These are phyloP conservation scores for Drosophila tristis DNA, from an alignment of 1,140 invertebrate genomes.

Conservation along the genomic window DNA sequence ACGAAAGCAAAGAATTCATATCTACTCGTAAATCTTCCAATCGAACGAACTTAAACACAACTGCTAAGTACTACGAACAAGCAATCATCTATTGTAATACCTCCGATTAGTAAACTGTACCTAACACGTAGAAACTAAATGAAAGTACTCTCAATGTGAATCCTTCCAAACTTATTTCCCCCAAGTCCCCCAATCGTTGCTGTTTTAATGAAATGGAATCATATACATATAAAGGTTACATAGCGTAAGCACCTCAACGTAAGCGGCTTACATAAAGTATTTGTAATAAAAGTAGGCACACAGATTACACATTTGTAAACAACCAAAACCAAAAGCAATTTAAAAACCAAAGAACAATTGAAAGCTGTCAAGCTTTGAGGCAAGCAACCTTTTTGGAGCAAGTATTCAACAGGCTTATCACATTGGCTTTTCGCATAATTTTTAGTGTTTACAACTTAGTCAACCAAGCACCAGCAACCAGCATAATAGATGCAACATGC, in stretches of 20 bases:
- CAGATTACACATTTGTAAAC: constrained; percentile 47
- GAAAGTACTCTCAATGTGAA: constrained; percentile 33
- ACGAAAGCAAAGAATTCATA: constrained; percentile 59
- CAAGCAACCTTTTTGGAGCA: constrained; percentile 34
- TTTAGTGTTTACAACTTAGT: constrained; percentile 47
- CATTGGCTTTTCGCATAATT: constrained; percentile 69
- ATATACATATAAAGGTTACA: constrained; percentile 52
- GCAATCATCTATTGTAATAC: constrained; percentile 75
- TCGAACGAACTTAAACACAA: constrained; percentile 39
- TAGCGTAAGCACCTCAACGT: constrained; percentile 61
- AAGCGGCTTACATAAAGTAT: constrained; percentile 57
- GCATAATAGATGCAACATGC: constrained; percentile 64
- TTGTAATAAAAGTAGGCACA: constrained; percentile 52
- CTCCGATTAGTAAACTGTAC: constrained; percentile 76
- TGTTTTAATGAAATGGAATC: constrained; percentile 40
- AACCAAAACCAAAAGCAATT: constrained; percentile 63
- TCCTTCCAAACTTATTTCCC: constrained; percentile 32
- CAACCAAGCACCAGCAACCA: constrained; percentile 68
- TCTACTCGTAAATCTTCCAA: constrained; percentile 46
- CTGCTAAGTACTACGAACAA: constrained; percentile 42
- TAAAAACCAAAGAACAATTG: constrained; percentile 33
- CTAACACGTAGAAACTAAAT: constrained; percentile 52
- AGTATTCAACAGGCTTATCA: constrained; percentile 40
- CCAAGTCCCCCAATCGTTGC: constrained; percentile 32
- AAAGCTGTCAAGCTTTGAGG: constrained; percentile 46